Evolutionary conservation across 2,888 invertebrate species (phyloP).

Genomic region (Trissolcus japonicus): DNA sequence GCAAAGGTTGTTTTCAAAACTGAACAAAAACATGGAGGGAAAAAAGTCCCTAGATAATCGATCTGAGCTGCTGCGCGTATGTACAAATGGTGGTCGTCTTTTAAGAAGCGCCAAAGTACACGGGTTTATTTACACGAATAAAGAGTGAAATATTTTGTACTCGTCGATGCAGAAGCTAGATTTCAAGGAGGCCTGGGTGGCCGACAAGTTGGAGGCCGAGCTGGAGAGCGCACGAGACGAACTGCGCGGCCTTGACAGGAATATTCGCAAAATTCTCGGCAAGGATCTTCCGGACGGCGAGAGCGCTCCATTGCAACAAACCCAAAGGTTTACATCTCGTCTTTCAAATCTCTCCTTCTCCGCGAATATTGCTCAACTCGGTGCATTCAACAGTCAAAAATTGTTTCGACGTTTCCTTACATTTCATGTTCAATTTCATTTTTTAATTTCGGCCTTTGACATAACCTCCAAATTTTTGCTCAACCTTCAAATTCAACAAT

Average conservation of each 20-base stretch:
- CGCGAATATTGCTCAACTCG: neutral
- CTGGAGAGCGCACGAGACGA: constrained; percentile 73
- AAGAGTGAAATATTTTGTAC: constrained; percentile 13
- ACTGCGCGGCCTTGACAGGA: constrained; percentile 71
- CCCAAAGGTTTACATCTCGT: constrained; percentile 59
- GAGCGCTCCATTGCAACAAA: constrained; percentile 67
- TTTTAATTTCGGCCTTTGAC: neutral
- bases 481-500: too few species aligned
- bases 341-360: neutral
- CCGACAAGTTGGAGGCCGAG: constrained; percentile 72
- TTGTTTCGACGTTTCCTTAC: too few species aligned
- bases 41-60: constrained; percentile 28
- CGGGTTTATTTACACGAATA: constrained; percentile 28
- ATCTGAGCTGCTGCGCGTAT: constrained; percentile 5
- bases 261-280: constrained; percentile 74
- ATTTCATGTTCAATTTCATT: neutral
- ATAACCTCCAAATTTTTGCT: constrained; percentile 1
- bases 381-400: too few species aligned
- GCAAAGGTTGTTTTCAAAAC: neutral
- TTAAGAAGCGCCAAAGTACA: constrained; percentile 37
- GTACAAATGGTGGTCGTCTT: constrained; percentile 21
- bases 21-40: neutral
- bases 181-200: constrained; percentile 70
- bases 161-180: constrained; percentile 69
- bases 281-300: constrained; percentile 74